These are phyloP conservation scores for Acrossocheilus fasciatus DNA, from an alignment of 2,797 vertebrate genomes.

Conservation along the genomic window DNA sequence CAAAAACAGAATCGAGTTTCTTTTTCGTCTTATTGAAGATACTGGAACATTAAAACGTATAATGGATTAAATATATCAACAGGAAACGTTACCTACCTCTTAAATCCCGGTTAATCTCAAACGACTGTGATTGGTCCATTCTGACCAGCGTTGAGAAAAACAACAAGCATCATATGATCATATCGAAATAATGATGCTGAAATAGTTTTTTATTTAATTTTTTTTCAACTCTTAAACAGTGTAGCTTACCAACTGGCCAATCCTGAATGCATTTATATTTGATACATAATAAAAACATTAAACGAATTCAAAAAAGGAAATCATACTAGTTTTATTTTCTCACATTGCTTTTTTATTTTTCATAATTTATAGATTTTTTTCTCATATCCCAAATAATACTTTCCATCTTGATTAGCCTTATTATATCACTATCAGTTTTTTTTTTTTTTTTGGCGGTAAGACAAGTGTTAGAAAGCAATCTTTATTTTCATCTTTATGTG, in stretches of 20 bases:
- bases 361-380: not conserved
- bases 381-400: not conserved
- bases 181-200: not conserved
- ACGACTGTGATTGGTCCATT: not conserved
- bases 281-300: not conserved
- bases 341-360: not conserved
- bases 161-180: not conserved
- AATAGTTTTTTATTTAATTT: not conserved
- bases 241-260: too few relatives aligned
- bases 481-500: not conserved
- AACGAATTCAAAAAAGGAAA: not conserved
- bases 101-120: not conserved
- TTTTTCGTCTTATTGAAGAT: not conserved
- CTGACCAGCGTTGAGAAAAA: not conserved
- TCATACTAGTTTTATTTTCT: not conserved
- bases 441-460: not conserved
- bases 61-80: too few relatives aligned
- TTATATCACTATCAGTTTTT: not conserved
- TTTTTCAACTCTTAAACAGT: too few relatives aligned
- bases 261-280: too few relatives aligned
- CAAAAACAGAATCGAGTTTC: not conserved
- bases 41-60: not conserved
- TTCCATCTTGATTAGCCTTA: not conserved
- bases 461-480: not conserved
- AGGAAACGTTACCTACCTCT: not conserved